Base-by-base conservation (phyloP, 2,888 invertebrate species). In the Nycteola revayana region DNA sequence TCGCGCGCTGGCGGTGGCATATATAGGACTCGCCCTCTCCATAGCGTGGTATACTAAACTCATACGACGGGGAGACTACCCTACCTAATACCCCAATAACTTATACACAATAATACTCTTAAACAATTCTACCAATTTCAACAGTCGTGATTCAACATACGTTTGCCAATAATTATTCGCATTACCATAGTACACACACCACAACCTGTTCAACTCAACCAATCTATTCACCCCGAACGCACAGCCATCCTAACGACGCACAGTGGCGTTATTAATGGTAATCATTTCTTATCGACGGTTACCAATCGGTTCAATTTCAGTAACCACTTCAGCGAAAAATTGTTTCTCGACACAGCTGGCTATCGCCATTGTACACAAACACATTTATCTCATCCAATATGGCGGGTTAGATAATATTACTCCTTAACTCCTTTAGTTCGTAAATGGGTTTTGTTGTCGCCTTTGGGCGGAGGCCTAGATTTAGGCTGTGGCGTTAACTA, bases 301-400 rank as follows among this genome's bases (percentile, higher is more conserved):
- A 50, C 57, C 66, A 53, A 58, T 57, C 72, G 74, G 85, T 87
- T 79, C 86, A 84, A 88, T 88, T 85, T 85, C 71, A 73, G 76
- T 62, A 75, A 66, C 74, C 86, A 78, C 62, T 79, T 80, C 72
- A 84, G 83, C 89, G 89, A 81, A 76, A 88, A 89, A 89, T 89
- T 89, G 87, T 88, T 78, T 77, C 51, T 51, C 64, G 44, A 46
- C 70, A 49, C 85, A 83, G 79, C 83, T 83, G 84, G 68, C 64
- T 79, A 78, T 79, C 80, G 34, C 26, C 39, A 36, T 37, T 42
- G 40, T 30, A 39, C 52, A 48, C 60, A 49, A 42, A 36, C 50
- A 51, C 50, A 49, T 58, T 61, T 56, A 56, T 61, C 66, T 52
- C 42, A 17, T 37, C 32, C 40, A 44, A 49, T 56, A 47, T 50